A percentile compares a stretch with the other conserved stretches of the same genome.
Evolutionary conservation across 1,140 invertebrate species (phyloP).

Genomic region (Saccostrea glomerata): DNA sequence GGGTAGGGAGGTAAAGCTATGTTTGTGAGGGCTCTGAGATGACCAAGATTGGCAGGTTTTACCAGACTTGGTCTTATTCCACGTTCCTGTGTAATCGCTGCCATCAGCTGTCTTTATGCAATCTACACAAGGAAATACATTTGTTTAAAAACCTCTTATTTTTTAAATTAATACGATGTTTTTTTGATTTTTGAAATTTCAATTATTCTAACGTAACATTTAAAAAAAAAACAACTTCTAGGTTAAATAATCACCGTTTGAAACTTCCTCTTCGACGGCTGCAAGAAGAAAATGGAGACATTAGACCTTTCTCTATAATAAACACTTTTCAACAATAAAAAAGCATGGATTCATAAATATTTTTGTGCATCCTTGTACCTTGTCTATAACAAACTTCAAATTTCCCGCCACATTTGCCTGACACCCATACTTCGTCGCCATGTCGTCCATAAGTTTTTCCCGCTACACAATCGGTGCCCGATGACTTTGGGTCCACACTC

Average conservation of each 20-base stretch:
- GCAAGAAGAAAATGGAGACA: background rate
- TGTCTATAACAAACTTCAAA: slow-evolving; percentile 11
- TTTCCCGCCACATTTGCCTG: slow-evolving; percentile 6
- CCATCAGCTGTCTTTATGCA: slow-evolving; percentile 12
- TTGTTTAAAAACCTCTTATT: background rate
- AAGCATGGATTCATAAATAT: background rate
- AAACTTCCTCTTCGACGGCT: background rate
- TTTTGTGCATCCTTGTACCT: background rate
- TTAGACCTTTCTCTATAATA: background rate
- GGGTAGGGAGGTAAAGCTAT: slow-evolving; percentile 80
- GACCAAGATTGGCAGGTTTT: slow-evolving; percentile 62
- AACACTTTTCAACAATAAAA: background rate
- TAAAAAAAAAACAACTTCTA: background rate
- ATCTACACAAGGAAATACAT: background rate
- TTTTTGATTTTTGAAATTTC: background rate
- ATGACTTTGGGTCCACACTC: background rate
- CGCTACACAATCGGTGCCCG: background rate
- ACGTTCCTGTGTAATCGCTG: slow-evolving; percentile 41
- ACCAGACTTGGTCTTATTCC: slow-evolving; percentile 55
- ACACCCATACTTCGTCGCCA: slow-evolving; percentile 16
- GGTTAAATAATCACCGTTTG: background rate
- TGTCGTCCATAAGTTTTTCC: slow-evolving; percentile 13
- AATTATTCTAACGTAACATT: background rate
- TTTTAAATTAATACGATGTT: background rate
- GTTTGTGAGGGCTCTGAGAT: slow-evolving; percentile 56